A percentile compares a stretch with the other conserved stretches of the same genome.
Evolutionary conservation across 2,888 invertebrate genomes (phyloP).

Genomic region (Arge pagana): DNA sequence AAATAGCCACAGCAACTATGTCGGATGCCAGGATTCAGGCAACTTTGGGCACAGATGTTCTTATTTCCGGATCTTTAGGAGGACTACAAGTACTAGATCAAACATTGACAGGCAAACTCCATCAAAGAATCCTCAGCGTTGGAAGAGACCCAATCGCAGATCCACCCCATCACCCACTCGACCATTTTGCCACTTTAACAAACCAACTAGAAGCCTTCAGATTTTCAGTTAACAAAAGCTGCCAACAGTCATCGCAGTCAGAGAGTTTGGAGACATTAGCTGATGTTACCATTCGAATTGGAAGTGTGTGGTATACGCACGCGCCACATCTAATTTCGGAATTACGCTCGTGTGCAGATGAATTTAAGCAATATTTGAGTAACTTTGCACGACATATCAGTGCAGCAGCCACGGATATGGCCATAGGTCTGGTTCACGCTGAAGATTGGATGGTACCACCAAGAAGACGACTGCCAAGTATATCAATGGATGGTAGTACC

Average conservation of each 20-base stretch:
- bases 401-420: slow-evolving; percentile 92
- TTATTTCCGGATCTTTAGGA: slow-evolving; percentile 85
- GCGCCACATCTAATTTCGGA: slow-evolving; percentile 85
- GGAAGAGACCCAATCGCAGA: slow-evolving; percentile 75
- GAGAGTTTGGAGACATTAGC: slow-evolving; percentile 42
- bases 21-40: slow-evolving; percentile 89
- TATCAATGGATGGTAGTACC: slow-evolving; percentile 57
- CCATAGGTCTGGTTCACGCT: slow-evolving; percentile 82
- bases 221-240: slow-evolving; percentile 59
- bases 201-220: slow-evolving; percentile 62
- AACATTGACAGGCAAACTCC: slow-evolving; percentile 80
- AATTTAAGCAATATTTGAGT: slow-evolving; percentile 87
- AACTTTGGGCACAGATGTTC: slow-evolving; percentile 66
- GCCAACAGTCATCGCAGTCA: slow-evolving; percentile 27
- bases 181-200: slow-evolving; percentile 51
- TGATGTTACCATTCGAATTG: slow-evolving; percentile 54
- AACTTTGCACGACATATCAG: slow-evolving; percentile 84
- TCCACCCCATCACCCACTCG: slow-evolving; percentile 45
- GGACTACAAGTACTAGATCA: slow-evolving; percentile 90
- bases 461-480: slow-evolving; percentile 59
- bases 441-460: slow-evolving; percentile 61
- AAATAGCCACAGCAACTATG: slow-evolving; percentile 93
- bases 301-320: slow-evolving; percentile 86
- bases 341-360: slow-evolving; percentile 84
- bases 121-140: slow-evolving; percentile 84